phyloP scores from a whole-genome alignment of 2,797 vertebrate species.

The Falco rusticolus region DNA sequence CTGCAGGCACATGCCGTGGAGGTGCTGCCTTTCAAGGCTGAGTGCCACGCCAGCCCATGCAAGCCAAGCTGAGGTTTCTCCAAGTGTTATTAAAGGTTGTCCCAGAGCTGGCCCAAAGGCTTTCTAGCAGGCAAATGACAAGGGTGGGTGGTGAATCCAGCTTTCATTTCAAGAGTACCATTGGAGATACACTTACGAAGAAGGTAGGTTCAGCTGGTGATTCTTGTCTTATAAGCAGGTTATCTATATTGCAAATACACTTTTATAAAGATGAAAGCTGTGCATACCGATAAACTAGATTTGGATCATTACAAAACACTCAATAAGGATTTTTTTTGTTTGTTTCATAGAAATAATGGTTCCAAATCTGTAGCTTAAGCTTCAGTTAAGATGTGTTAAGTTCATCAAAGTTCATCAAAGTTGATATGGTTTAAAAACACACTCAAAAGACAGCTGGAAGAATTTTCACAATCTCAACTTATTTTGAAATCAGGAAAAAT shows the following conservation, averaged over 20 bases:
- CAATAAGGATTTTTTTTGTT: background rate
- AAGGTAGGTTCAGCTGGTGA: background rate
- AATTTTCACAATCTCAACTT: background rate
- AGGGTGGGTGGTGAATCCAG: background rate
- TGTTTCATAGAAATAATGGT: background rate
- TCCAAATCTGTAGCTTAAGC: background rate
- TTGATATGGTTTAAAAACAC: background rate
- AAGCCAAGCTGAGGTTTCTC: background rate
- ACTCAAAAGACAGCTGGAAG: background rate
- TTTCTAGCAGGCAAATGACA: background rate
- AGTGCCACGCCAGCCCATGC: background rate
- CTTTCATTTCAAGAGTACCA: background rate
- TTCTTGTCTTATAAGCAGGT: background rate
- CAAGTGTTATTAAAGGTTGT: background rate
- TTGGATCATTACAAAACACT: background rate
- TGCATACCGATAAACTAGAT: background rate
- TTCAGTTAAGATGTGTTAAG: background rate
- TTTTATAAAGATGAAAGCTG: background rate
- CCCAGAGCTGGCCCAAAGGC: background rate
- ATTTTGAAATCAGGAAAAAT: background rate
- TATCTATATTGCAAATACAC: background rate
- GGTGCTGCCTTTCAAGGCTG: background rate
- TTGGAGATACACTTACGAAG: background rate
- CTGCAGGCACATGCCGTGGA: background rate
- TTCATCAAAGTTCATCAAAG: background rate